Evolutionary conservation across 2,797 vertebrate species (phyloP).

Genomic region (Micrastur ruficollis): DNA sequence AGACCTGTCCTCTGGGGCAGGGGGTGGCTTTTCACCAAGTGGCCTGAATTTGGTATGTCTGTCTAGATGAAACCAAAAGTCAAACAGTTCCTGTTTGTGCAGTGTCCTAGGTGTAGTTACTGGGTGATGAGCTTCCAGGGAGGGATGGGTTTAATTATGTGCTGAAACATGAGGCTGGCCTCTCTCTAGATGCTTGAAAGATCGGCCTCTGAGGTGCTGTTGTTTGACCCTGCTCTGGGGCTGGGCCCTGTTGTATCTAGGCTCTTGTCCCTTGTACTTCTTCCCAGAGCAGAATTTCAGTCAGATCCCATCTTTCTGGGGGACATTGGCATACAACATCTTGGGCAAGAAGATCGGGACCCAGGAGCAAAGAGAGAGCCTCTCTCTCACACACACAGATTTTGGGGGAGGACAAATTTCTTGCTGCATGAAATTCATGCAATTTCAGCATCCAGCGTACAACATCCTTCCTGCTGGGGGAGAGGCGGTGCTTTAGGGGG

Average conservation of each 20-base stretch:
- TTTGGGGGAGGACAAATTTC: not conserved
- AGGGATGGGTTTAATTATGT: not conserved
- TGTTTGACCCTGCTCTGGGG: not conserved
- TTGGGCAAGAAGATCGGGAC: not conserved
- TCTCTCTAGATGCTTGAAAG: not conserved
- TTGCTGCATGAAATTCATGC: not conserved
- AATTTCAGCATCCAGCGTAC: not conserved
- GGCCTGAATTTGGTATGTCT: not conserved
- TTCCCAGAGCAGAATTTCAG: not conserved
- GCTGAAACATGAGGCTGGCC: not conserved
- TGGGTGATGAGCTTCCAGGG: not conserved
- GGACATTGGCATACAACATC: not conserved
- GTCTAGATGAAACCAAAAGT: not conserved
- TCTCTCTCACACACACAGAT: not conserved
- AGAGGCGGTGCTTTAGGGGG: too few relatives aligned
- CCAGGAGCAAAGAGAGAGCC: not conserved
- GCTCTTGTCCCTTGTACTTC: not conserved
- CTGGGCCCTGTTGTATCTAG: not conserved
- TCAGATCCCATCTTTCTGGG: not conserved
- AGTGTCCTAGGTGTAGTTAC: not conserved
- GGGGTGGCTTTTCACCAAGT: not conserved
- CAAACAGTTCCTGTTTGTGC: not conserved
- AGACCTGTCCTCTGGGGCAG: not conserved
- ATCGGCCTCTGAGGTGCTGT: not conserved
- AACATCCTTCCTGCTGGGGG: not conserved